These are phyloP conservation scores for Reticulitermes lucifugus DNA, from an alignment of 2,888 invertebrate genomes.

Conservation along the genomic window DNA sequence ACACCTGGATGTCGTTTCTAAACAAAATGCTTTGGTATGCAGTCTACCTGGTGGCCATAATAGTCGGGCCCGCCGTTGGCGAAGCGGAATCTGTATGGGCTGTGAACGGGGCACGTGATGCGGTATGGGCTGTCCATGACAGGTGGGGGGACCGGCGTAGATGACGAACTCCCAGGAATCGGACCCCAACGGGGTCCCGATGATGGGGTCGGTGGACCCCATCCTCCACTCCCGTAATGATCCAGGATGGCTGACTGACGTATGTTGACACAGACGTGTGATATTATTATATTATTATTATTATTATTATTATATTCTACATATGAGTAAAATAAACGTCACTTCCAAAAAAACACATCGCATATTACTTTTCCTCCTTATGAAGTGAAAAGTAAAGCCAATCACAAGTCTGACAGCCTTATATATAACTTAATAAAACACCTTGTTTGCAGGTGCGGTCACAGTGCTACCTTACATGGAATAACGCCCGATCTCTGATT, in stretches of 20 bases:
- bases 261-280: not conserved
- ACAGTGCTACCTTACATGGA: constrained; percentile 1
- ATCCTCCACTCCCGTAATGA: constrained; percentile 50
- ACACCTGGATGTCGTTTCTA: not conserved
- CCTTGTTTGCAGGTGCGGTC: not conserved
- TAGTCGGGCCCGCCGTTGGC: constrained; percentile 68
- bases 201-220: constrained; percentile 49
- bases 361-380: not conserved
- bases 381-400: no score
- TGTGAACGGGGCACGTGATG: constrained; percentile 79
- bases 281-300: not conserved
- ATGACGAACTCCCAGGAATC: constrained; percentile 25
- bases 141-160: constrained; percentile 43
- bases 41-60: constrained; percentile 58
- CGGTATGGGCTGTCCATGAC: constrained; percentile 56
- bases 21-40: not conserved
- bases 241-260: constrained; percentile 42
- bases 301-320: not conserved
- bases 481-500: not conserved
- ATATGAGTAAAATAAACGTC: not conserved
- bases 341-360: not conserved
- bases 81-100: constrained; percentile 76
- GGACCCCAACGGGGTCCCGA: constrained; percentile 48
- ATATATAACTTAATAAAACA: not conserved
- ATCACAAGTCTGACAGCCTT: not conserved